phyloP scores from a whole-genome alignment of 2,888 invertebrate species.

The Plemyria rubiginata region DNA sequence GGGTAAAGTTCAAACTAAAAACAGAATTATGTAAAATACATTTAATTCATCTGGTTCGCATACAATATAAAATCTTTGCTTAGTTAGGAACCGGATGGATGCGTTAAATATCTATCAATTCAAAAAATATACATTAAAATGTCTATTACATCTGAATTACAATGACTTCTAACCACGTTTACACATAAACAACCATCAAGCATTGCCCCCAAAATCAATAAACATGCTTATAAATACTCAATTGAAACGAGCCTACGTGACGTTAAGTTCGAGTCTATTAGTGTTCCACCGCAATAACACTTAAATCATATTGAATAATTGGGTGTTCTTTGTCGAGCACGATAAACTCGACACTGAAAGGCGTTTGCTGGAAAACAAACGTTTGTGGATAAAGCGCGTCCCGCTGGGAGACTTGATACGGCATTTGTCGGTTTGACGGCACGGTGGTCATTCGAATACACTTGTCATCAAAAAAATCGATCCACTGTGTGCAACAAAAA shows the following conservation, averaged over 20 bases:
- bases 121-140: neutral
- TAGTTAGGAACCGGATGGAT: neutral
- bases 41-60: too few species aligned
- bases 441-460: neutral
- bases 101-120: neutral
- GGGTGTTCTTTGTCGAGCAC: slow-evolving; percentile 35
- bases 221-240: slow-evolving; percentile 13
- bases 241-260: slow-evolving; percentile 1
- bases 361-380: slow-evolving; percentile 21
- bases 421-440: slow-evolving; percentile 15
- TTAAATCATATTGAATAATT: slow-evolving; percentile 41
- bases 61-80: too few species aligned
- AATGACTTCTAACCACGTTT: neutral
- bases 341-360: slow-evolving; percentile 34
- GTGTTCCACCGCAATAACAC: slow-evolving; percentile 29
- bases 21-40: too few species aligned
- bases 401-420: slow-evolving; percentile 28
- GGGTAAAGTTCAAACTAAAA: too few species aligned
- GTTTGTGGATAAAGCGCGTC: slow-evolving; percentile 25
- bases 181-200: slow-evolving; percentile 2
- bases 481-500: neutral
- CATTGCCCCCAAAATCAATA: slow-evolving; percentile 6
- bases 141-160: neutral
- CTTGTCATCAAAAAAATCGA: neutral
- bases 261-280: slow-evolving; percentile 21